phyloP scores from a whole-genome alignment of 2,888 invertebrate genomes.

The Melanostoma mellinum region DNA sequence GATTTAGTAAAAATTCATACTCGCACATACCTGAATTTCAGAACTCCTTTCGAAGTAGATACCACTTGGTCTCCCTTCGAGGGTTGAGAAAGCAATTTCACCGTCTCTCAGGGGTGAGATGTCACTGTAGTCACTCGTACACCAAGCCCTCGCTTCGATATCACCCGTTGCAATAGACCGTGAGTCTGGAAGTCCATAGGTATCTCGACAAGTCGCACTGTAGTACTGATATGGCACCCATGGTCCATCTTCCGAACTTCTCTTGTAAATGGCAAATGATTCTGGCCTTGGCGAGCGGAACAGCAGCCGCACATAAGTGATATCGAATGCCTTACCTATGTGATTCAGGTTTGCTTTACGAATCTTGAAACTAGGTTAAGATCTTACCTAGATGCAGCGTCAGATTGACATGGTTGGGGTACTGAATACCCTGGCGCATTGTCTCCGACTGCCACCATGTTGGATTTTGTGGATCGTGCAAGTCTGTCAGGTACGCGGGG shows the following conservation, averaged over 20 bases:
- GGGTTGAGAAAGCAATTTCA: slow-evolving; percentile 96
- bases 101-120: slow-evolving; percentile 97
- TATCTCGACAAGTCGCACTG: slow-evolving; percentile 95
- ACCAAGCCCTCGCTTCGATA: slow-evolving; percentile 95
- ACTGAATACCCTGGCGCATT: slow-evolving; percentile 96
- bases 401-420: slow-evolving; percentile 95
- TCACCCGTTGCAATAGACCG: slow-evolving; percentile 88
- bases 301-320: slow-evolving; percentile 96
- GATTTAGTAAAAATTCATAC: slow-evolving; percentile 63
- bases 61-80: slow-evolving; percentile 96
- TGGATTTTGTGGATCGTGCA: slow-evolving; percentile 93
- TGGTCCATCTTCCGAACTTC: slow-evolving; percentile 88
- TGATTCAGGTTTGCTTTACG: slow-evolving; percentile 3
- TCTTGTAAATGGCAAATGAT: slow-evolving; percentile 97
- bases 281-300: slow-evolving; percentile 98
- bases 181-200: slow-evolving; percentile 92
- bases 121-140: slow-evolving; percentile 98
- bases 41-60: slow-evolving; percentile 94
- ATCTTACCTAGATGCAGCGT: slow-evolving; percentile 91
- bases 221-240: slow-evolving; percentile 97
- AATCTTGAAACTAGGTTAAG: slow-evolving; percentile 32
- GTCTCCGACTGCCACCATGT: slow-evolving; percentile 99
- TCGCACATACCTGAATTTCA: slow-evolving; percentile 89
- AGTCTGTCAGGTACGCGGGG: slow-evolving; percentile 92
- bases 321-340: slow-evolving; percentile 97